Base-by-base conservation (phyloP, 1,140 invertebrate species). In the Drosophila punjabiensis region DNA sequence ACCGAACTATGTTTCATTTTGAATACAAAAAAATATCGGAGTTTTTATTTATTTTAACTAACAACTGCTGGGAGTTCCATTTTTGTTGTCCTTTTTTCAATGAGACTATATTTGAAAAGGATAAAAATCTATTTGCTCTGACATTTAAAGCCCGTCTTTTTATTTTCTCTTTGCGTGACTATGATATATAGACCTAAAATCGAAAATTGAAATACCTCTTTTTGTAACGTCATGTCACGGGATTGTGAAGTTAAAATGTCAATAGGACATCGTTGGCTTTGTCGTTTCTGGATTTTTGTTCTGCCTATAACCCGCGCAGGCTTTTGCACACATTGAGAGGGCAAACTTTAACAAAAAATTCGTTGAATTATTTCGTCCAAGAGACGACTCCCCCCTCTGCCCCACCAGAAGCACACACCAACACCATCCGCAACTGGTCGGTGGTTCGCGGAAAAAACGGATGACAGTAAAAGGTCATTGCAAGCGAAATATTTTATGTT, bases 291-390 rank as follows among this genome's bases (percentile, higher is more conserved):
- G 62, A 78, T 73, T 80, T 80, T 79, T 61, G 28, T 66, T 45
- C 39, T 30, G 41, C 50, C 56, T 65, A 73, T 70, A 37, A 35
- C 35, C 61, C 66, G 24, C 61, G 16, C 55, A 64, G 48, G 33
- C 52, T 59, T 41, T 81, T 65, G 78, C 78, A 68, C 64, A 85
- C 64, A 81, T 86, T 16, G 32, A 43, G n/a, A 41, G 59, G 11
- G 45, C 47, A 39, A 55, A 43, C 50, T 35, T 28, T 53, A 24
- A 24, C 18, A 43, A 70, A 62, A 53, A 69, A 67, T 35, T 65
- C 35, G 66, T 76, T 70, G 39, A 85, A 85, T 78, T 82, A 76
- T 76, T 82, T 73, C 64, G 20, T 52, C 43, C 47, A 41, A 43
- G 33, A 18, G 53, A 37, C 28, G 39, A 35, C 67, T 52, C 24